Evolutionary conservation across 2,888 invertebrate genomes (phyloP).

Genomic region (Limnephilus lunatus): DNA sequence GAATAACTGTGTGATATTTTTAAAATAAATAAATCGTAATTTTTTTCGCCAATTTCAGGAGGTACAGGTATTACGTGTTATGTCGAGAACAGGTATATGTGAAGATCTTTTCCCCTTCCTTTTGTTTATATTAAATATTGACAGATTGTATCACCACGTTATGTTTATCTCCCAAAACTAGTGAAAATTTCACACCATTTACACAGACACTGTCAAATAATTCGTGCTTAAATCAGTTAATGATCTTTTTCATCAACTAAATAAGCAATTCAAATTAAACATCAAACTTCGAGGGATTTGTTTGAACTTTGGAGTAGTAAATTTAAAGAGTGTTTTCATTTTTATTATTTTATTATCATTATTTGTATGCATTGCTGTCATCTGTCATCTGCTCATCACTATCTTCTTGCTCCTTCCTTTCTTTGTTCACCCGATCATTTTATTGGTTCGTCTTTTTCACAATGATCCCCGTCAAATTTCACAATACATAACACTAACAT

Average conservation of each 20-base stretch:
- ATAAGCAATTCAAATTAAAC: not conserved
- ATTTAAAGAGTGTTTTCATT: conserved; percentile 22
- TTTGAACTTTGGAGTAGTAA: not conserved
- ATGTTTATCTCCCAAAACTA: not conserved
- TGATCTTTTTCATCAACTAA: not conserved
- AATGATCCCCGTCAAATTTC: conserved; percentile 52
- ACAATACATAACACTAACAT: conserved; percentile 66
- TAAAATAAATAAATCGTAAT: no score
- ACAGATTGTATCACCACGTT: not conserved
- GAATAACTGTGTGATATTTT: no score
- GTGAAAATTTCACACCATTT: not conserved
- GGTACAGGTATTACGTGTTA: not conserved
- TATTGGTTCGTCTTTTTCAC: conserved; percentile 50
- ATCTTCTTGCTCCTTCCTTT: conserved; percentile 31
- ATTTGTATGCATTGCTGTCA: conserved; percentile 65
- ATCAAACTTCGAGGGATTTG: not conserved
- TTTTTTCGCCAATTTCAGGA: not conserved
- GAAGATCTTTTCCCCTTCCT: not conserved
- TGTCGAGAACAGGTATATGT: not conserved
- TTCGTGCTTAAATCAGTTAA: not conserved
- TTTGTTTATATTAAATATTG: not conserved
- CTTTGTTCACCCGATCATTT: conserved; percentile 48
- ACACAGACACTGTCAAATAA: not conserved
- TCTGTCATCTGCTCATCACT: conserved; percentile 50
- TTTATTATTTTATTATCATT: conserved; percentile 65